Evolutionary conservation across 2,888 invertebrate genomes (phyloP), one percentile per base, ranked within the genome.

Genomic region (Andrena marginata): DNA sequence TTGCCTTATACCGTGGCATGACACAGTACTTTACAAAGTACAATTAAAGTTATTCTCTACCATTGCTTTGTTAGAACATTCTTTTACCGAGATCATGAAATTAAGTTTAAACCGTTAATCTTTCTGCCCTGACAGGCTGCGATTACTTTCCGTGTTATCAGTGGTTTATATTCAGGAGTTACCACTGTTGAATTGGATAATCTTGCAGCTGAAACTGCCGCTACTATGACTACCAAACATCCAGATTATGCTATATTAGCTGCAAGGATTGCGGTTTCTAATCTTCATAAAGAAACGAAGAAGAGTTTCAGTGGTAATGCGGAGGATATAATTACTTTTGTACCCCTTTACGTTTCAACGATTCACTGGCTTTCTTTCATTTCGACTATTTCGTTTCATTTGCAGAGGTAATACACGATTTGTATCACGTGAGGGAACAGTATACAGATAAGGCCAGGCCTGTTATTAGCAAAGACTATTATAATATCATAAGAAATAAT

Each of bases 191-290:
- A 99, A 93, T 95, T 99, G 89, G 99, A 99, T 94, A 99, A 99
- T 93, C 95, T 99, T 85, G 99, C 99, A 62, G 99, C 99, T 0
- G 99, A 99, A 95, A 99, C 98, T 56, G 98, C 99, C n/a, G 99
- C 99, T 13, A 98, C 98, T 42, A 97, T 99, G 97, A 99, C 99
- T 0, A 98, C 98, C 2, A 97, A 97, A 91, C 99, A 99, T 95
- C 98, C 99, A 0, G 99, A 99, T 95, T 99, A 99, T 95, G 99
- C 97, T 5, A 95, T 97, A 79, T 94, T 98, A 70, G 98, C 98
- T 72, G 98, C 97, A 2, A 96, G 99, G 87, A 97, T 99, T 91
- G 99, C 98, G 7, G 97, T 99, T 62, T 99, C 99, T 0, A 99
- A 99, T 95, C 95, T 99, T 81, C 99, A 99, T 92, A 99, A 99